phyloP scores from a whole-genome alignment of 2,113 vertebrate genomes.

The Neoarius graeffei region DNA sequence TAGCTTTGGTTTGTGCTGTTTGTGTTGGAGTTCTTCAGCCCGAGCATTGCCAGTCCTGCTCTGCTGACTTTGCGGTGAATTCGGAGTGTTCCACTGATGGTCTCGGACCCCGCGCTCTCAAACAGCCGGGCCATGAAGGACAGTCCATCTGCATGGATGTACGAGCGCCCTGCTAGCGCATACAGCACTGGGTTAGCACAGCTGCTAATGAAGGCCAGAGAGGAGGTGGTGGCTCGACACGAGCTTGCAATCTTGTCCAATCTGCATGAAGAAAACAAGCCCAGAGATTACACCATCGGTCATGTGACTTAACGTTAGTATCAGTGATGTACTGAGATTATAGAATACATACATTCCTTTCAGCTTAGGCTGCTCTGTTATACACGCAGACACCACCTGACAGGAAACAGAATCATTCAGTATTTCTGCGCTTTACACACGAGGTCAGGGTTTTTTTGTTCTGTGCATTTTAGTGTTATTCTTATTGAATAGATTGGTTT shows the following conservation, averaged over 20 bases:
- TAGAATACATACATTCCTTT: slow-evolving; percentile 47
- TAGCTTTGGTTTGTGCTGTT: background rate
- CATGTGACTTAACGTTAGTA: background rate
- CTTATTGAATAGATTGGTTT: background rate
- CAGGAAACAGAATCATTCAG: background rate
- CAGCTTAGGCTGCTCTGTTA: accelerated
- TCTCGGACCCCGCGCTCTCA: slow-evolving; percentile 64
- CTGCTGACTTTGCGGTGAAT: background rate
- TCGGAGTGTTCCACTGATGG: slow-evolving; percentile 38
- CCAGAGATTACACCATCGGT: background rate
- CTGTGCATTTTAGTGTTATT: background rate
- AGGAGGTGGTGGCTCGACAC: slow-evolving; percentile 63
- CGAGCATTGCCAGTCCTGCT: background rate
- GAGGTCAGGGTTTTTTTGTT: background rate
- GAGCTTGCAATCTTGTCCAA: slow-evolving; percentile 24
- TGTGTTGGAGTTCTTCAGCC: slow-evolving; percentile 1
- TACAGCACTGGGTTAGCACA: slow-evolving; percentile 76
- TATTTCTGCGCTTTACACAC: background rate
- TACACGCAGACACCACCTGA: slow-evolving; percentile 67
- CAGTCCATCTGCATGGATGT: slow-evolving; percentile 71
- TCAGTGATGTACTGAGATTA: background rate
- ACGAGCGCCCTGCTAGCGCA: slow-evolving; percentile 73
- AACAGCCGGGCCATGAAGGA: slow-evolving; percentile 76
- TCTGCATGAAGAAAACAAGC: slow-evolving; percentile 50
- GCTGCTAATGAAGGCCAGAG: slow-evolving; percentile 77